These are phyloP conservation scores for Cliona cf. orientalis DNA, from an alignment of 37 sponge, comb jelly and placozoan species.

Conservation along the genomic window DNA sequence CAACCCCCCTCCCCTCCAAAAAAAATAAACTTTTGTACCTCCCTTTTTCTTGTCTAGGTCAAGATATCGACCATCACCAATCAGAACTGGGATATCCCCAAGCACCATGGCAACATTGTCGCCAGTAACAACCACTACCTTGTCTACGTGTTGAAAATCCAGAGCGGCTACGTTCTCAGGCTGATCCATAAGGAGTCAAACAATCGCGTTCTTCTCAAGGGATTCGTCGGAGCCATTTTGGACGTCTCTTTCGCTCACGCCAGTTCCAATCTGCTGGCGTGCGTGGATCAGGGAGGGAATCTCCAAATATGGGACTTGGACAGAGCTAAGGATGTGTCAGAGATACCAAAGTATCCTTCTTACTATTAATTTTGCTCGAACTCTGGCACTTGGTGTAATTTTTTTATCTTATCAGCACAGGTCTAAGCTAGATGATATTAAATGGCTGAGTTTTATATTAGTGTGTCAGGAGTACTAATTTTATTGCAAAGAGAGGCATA, in stretches of 20 bases:
- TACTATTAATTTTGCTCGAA: background rate
- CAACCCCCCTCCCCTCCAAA: background rate
- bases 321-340: constrained; percentile 29
- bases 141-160: constrained; percentile 71
- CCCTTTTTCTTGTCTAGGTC: constrained; percentile 27
- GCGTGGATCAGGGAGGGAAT: constrained; percentile 85
- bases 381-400: no score
- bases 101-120: constrained; percentile 68
- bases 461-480: no score
- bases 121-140: constrained; percentile 72
- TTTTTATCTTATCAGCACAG: no score
- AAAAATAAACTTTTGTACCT: no score
- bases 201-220: constrained; percentile 78
- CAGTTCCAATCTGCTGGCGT: constrained; percentile 68
- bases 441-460: no score
- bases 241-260: constrained; percentile 82
- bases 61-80: constrained; percentile 69
- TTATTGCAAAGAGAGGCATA: no score
- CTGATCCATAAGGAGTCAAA: constrained; percentile 65
- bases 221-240: constrained; percentile 62
- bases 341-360: constrained; percentile 22
- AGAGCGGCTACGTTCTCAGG: constrained; percentile 83
- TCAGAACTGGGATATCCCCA: constrained; percentile 60
- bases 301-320: constrained; percentile 75
- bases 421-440: no score